phyloP scores from a whole-genome alignment of 2,797 vertebrate species.

The Molothrus ater region DNA sequence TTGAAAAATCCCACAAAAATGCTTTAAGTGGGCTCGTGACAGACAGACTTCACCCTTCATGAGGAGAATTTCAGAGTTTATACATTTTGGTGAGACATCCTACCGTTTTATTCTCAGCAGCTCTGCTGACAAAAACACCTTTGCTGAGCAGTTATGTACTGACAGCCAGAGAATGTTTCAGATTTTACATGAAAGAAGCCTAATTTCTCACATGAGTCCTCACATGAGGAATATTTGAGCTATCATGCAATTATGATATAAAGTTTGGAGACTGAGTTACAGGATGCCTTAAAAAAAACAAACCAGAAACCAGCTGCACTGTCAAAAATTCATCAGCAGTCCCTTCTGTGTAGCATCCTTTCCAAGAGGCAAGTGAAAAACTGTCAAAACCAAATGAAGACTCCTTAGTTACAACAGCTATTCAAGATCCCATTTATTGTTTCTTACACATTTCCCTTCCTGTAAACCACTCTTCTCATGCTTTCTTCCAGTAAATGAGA shows the following conservation, averaged over 20 bases:
- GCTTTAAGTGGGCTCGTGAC: neutral
- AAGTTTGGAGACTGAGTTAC: neutral
- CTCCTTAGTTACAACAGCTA: neutral
- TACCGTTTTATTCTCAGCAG: neutral
- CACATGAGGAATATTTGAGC: neutral
- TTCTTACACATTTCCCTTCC: slow-evolving; percentile 15
- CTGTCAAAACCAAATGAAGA: slow-evolving; percentile 34
- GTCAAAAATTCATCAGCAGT: slow-evolving; percentile 31
- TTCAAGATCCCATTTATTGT: slow-evolving; percentile 17
- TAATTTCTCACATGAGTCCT: neutral
- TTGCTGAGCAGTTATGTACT: neutral
- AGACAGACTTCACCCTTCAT: neutral
- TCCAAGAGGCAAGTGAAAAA: slow-evolving; percentile 22
- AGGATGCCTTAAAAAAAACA: neutral
- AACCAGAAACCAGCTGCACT: neutral
- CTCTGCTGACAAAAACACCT: neutral
- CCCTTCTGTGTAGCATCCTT: slow-evolving; percentile 6
- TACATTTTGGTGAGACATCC: neutral
- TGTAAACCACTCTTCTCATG: slow-evolving; percentile 32
- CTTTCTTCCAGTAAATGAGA: slow-evolving; percentile 56
- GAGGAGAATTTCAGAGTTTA: neutral
- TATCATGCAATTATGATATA: neutral
- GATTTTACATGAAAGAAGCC: neutral
- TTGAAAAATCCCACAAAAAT: neutral
- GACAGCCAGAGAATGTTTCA: neutral